Evolutionary conservation across 2,797 vertebrate genomes (phyloP), one percentile per base, ranked within the genome.

Genomic region (Sebastes baramenuke): DNA sequence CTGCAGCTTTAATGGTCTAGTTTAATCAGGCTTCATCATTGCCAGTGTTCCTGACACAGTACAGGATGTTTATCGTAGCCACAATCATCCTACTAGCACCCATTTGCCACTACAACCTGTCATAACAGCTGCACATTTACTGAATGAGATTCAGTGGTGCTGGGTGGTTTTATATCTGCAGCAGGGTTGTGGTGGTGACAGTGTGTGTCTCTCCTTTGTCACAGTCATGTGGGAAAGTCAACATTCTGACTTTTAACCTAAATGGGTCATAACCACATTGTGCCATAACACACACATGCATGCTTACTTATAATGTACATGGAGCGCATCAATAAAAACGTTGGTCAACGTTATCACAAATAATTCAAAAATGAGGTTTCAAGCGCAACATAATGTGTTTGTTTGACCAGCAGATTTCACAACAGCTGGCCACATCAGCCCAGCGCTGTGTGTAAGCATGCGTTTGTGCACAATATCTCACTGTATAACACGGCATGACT

Each of bases 131-230:
- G 0, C 30, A 80, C 88, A 89, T 89, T 88, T 87, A 76, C 80
- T 79, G 83, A 83, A 91, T 87, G 78, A 87, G 82, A 66, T 69
- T 81, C 80, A 72, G 67, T 49, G 59, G 61, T 71, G 49, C 85
- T 80, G 81, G 72, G 83, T 84, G 67, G 66, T 69, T 79, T 62
- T 68, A 85, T 72, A 89, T 83, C 80, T 72, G 79, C 61, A 82
- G 82, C 82, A 36, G 66, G 58, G 55, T 80, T 76, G 64, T 56
- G 6, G 42, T 81, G 71, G 76, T n/a, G 38, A 49, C 18, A 2
- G 46, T 74, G 4, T 10, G 5, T 24, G 2, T 25, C 13, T 79
- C 4, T 59, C 14, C 32, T 22, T 14, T 70, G n/a, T 66, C 34
- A 9, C 20, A 64, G 32, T 42, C 72, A 49, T 46, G 3, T 22